Evolutionary conservation across 2,113 vertebrate species (phyloP).

Genomic region (Dryoscopus gambensis): DNA sequence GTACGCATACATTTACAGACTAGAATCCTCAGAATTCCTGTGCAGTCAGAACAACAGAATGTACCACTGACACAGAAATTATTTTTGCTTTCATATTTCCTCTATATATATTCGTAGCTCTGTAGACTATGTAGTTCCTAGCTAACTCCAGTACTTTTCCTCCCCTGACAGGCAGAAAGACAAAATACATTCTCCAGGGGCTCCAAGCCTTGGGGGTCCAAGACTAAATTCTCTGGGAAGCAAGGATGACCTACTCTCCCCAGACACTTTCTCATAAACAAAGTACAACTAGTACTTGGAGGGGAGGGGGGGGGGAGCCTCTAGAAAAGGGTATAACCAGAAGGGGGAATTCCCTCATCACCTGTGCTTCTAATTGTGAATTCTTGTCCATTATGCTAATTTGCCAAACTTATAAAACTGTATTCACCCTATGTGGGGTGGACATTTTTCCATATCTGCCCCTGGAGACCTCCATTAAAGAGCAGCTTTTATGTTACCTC

Average conservation of each 20-base stretch:
- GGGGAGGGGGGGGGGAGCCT: accelerated
- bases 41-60: not conserved
- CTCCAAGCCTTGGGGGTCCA: not conserved
- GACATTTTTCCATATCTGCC: not conserved
- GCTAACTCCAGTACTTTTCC: not conserved
- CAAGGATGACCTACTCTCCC: not conserved
- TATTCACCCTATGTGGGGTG: not conserved
- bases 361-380: not conserved
- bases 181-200: not conserved
- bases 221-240: not conserved
- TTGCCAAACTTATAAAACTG: not conserved
- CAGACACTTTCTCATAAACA: not conserved
- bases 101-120: not conserved
- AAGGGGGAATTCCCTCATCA: not conserved
- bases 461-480: not conserved
- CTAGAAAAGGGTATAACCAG: not conserved
- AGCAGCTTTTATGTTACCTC: not conserved
- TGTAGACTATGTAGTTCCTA: not conserved
- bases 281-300: not conserved
- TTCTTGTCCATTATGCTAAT: not conserved
- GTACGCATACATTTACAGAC: not conserved
- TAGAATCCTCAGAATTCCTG: not conserved
- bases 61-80: not conserved
- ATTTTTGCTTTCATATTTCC: not conserved
- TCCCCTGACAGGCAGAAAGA: not conserved